phyloP scores from a whole-genome alignment of 2,888 invertebrate genomes.

The Syrista parreyssii region DNA sequence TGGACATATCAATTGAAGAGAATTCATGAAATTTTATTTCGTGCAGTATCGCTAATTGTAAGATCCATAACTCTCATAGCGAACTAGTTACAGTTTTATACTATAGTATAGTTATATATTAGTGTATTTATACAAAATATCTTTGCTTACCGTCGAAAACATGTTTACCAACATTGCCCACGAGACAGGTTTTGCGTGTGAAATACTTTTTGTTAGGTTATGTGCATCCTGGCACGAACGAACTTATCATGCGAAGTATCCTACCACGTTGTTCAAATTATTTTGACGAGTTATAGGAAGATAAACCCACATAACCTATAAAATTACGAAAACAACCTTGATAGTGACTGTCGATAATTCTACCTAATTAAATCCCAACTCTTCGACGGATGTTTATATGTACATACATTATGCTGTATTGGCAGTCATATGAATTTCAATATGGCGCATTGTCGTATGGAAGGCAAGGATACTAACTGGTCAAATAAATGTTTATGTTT shows the following conservation, averaged over 20 bases:
- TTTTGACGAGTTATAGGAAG: neutral
- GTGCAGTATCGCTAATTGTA: neutral
- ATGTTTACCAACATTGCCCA: no score
- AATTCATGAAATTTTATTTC: neutral
- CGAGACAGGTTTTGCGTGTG: neutral
- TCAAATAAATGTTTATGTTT: neutral
- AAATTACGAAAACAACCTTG: neutral
- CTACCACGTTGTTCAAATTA: neutral
- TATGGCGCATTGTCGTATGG: neutral
- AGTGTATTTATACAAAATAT: neutral
- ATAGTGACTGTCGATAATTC: neutral
- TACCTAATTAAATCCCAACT: neutral
- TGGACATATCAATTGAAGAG: neutral
- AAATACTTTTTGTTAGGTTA: neutral
- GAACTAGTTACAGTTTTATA: neutral
- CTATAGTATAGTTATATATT: no score
- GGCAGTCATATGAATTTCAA: neutral
- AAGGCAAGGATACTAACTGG: neutral
- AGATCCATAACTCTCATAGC: neutral
- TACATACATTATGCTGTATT: neutral
- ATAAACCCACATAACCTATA: neutral
- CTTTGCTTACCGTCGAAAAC: neutral
- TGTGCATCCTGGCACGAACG: neutral
- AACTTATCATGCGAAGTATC: neutral
- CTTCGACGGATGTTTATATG: neutral